phyloP scores from a whole-genome alignment of 2,797 vertebrate genomes.

The Xerus rutilus region DNA sequence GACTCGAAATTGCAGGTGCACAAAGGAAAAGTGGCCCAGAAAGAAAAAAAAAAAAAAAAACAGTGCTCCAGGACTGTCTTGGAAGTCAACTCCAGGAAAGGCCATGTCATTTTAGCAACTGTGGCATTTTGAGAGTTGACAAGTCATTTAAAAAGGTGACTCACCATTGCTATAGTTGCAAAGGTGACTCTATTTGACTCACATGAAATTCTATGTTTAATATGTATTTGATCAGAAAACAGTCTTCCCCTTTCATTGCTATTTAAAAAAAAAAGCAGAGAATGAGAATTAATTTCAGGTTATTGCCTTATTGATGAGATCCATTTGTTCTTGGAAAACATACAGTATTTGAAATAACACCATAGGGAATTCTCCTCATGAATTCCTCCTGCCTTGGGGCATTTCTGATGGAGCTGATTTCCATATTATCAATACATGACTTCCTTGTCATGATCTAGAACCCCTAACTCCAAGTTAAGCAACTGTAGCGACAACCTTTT shows the following conservation, averaged over 20 bases:
- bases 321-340: constrained; percentile 68
- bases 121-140: constrained; percentile 8
- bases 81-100: background rate
- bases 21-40: constrained; percentile 53
- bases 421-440: constrained; percentile 72
- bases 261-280: constrained; percentile 1
- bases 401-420: constrained; percentile 50
- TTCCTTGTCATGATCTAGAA: constrained; percentile 60
- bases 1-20: constrained; percentile 83
- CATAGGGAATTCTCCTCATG: constrained; percentile 75
- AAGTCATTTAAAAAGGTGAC: constrained; percentile 52
- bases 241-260: constrained; percentile 5
- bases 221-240: background rate
- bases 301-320: constrained; percentile 31
- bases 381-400: background rate
- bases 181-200: constrained; percentile 52
- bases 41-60: background rate
- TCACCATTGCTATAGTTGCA: constrained; percentile 1
- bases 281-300: constrained; percentile 61
- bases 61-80: background rate
- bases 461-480: background rate
- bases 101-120: constrained; percentile 25
- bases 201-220: constrained; percentile 31
- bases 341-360: constrained; percentile 61
- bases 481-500: background rate